Base-by-base conservation (phyloP, 1,140 invertebrate species). In the Neodiprion fabricii region DNA sequence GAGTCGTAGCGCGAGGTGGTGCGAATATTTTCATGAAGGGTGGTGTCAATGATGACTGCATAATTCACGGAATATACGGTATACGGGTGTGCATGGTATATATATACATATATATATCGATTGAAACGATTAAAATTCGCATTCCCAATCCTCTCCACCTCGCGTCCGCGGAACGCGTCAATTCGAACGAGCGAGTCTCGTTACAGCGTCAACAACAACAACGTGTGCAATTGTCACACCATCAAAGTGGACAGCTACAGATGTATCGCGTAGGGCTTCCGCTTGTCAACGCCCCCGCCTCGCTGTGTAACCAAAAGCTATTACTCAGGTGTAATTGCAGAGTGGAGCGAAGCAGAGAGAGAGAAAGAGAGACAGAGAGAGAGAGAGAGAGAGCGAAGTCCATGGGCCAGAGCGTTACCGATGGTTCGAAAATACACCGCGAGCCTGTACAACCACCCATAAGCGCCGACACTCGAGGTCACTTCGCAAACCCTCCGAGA, bases 171-270 rank as follows among this genome's bases (percentile, higher is more conserved):
- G 5, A 40, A 40, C 28, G 28, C 28, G 28, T 40, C 28, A 83
- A 81, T 83, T 82, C 79, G 77, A 77, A 74, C 17, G 17, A 21
- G 17, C 17, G 17, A 21, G 17, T 76, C 79, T 78, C 80, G 80
- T 75, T 84, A 83, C 82, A 86, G 86, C 85, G 85, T 82, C 80
- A 76, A 71, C 79, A 79, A 80, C 79, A 81, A 79, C 85, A 86
- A 80, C 82, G 78, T 81, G 84, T 84, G 85, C 84, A 85, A 87
- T 87, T 87, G 86, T 87, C 86, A 84, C 83, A 79, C 84, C 81
- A 87, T 87, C 85, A 86, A 87, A 87, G 85, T 87, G 84, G 85
- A 86, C 85, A 85, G 85, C 85, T 86, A 87, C 84, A 85, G 84
- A 87, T 86, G 82, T 81, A 86, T 85, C 82, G 83, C 81, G 84